A percentile compares a stretch with the other conserved stretches of the same genome.
phyloP scores from a whole-genome alignment of 2,888 invertebrate species.

The Aleiodes testaceus region DNA sequence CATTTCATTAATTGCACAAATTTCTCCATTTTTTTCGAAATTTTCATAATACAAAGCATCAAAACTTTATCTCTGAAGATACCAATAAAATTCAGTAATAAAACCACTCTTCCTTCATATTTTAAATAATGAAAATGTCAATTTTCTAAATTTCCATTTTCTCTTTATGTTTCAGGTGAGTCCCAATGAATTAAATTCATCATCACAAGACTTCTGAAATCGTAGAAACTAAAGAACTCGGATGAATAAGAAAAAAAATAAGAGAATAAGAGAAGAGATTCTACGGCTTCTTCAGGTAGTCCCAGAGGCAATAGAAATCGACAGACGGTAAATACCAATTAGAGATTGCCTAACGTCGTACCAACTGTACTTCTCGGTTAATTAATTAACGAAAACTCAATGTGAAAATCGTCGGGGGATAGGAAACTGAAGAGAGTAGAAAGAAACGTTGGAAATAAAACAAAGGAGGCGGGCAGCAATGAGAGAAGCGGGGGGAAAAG shows the following conservation, averaged over 20 bases:
- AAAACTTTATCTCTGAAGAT: too few relatives aligned
- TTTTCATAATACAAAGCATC: too few relatives aligned
- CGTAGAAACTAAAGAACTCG: background rate
- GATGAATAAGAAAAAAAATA: background rate
- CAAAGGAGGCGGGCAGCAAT: conserved; percentile 27
- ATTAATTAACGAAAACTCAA: conserved; percentile 65
- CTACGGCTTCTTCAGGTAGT: background rate
- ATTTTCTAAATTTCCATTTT: background rate
- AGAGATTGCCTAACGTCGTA: conserved; percentile 43
- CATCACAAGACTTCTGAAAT: background rate
- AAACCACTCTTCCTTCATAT: too few relatives aligned
- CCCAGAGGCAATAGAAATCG: conserved; percentile 40
- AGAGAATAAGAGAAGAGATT: background rate
- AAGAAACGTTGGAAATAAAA: conserved; percentile 33
- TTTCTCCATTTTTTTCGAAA: too few relatives aligned
- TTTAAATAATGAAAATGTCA: too few relatives aligned
- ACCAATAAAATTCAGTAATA: too few relatives aligned
- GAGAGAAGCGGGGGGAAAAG: too few relatives aligned
- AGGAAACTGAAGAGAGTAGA: conserved; percentile 33
- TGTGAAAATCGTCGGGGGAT: conserved; percentile 52
- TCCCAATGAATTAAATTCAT: conserved; percentile 21
- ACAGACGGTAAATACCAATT: conserved; percentile 52
- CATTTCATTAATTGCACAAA: too few relatives aligned
- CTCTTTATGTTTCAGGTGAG: conserved; percentile 50
- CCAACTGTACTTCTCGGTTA: conserved; percentile 55